A percentile compares a stretch with the other conserved stretches of the same genome.
Conservation (phyloP, 2,888 invertebrate species). For the Steinernema hermaphroditum region DNA sequence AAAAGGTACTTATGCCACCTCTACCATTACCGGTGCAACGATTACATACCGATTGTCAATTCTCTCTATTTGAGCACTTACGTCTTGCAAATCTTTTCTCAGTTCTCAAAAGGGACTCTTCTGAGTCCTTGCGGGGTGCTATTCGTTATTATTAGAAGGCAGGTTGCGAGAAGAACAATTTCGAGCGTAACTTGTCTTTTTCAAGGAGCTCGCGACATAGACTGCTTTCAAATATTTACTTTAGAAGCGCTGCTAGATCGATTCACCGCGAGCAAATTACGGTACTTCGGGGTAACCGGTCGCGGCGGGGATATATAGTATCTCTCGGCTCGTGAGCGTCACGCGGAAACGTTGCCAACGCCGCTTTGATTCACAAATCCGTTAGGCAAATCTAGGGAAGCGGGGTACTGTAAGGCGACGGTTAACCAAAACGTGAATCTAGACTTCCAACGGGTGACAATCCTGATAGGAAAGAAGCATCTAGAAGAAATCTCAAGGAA, state of each 20-base stretch:
- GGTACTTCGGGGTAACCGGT: slow-evolving; percentile 26
- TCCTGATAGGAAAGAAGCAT: no score
- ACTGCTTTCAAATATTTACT: slow-evolving; percentile 29
- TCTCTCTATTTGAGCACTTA: no score
- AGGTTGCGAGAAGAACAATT: not conserved
- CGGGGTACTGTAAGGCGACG: not conserved
- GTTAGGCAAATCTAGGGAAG: not conserved
- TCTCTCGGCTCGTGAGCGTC: not conserved
- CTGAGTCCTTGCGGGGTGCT: no score
- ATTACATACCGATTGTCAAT: no score
- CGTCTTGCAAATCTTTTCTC: no score
- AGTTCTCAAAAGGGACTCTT: no score
- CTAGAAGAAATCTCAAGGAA: no score
- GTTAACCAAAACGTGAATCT: no score
- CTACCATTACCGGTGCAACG: no score
- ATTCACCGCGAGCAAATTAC: slow-evolving; percentile 24
- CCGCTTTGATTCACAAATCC: slow-evolving; percentile 2
- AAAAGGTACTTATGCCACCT: no score
- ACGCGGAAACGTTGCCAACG: slow-evolving; percentile 15
- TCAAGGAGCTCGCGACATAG: slow-evolving; percentile 7
- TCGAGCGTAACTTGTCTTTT: slow-evolving; percentile 18
- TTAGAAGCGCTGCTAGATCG: slow-evolving; percentile 13
- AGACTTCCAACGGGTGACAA: no score
- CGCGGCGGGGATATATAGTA: slow-evolving; percentile 6
- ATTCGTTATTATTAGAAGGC: no score